These are phyloP conservation scores for Notarius lentiginosus DNA, from an alignment of 2,113 vertebrate species.

Conservation along the genomic window DNA sequence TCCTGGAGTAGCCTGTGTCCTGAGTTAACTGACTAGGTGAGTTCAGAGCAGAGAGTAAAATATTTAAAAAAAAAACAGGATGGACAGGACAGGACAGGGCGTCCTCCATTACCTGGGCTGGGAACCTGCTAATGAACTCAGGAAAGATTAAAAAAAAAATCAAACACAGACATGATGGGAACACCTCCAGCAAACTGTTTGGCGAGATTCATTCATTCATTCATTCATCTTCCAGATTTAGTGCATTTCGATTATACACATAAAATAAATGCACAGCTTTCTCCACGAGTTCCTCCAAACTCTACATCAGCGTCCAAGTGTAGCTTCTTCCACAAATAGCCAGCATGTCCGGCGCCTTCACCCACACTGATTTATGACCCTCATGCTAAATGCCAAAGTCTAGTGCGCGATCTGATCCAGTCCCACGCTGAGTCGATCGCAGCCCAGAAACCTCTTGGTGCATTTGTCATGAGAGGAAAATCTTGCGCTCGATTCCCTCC, in stretches of 20 bases:
- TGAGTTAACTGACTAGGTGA: too few relatives aligned
- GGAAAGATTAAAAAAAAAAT: too few relatives aligned
- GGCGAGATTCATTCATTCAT: too few relatives aligned
- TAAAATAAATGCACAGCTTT: background rate
- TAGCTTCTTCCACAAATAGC: constrained; percentile 70
- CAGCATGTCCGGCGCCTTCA: constrained; percentile 50
- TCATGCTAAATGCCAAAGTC: constrained; percentile 66
- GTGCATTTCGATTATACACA: background rate
- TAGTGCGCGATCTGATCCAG: constrained; percentile 6
- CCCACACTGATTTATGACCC: constrained; percentile 70
- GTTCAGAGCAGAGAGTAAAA: background rate
- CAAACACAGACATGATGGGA: background rate
- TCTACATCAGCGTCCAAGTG: background rate
- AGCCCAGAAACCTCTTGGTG: background rate
- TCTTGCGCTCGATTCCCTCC: background rate
- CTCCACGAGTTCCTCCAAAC: too few relatives aligned
- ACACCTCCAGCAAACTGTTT: background rate
- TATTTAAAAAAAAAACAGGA: too few relatives aligned
- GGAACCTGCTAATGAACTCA: background rate
- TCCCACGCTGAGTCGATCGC: background rate
- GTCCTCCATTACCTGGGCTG: background rate
- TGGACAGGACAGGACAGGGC: background rate
- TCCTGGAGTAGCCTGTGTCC: background rate
- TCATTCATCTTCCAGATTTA: background rate
- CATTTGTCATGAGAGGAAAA: background rate